A percentile compares a stretch with the other conserved stretches of the same genome.
These are phyloP conservation scores for Chaetogeoica ovagalla DNA, from an alignment of 2,888 invertebrate genomes.

Conservation along the genomic window DNA sequence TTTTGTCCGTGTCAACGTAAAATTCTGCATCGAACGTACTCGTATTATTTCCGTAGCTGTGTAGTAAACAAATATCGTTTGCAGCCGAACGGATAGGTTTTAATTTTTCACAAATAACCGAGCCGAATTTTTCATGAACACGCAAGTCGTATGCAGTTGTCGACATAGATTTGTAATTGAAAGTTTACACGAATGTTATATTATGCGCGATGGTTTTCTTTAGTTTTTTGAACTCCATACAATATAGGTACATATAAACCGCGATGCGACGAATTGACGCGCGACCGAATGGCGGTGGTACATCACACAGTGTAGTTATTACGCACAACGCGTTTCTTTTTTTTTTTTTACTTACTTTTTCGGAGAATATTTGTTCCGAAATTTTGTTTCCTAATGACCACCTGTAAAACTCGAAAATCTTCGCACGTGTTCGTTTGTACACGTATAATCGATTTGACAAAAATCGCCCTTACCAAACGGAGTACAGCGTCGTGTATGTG, in stretches of 20 bases:
- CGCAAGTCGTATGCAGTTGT: too few relatives aligned
- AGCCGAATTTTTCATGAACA: too few relatives aligned
- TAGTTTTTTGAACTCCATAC: neutral
- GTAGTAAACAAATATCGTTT: too few relatives aligned
- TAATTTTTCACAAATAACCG: too few relatives aligned
- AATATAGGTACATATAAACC: slow-evolving; percentile 18
- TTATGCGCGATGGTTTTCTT: neutral
- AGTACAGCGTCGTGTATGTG: neutral
- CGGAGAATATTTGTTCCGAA: slow-evolving; percentile 35
- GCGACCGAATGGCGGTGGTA: too few relatives aligned
- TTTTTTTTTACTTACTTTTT: neutral
- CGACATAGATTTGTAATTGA: neutral
- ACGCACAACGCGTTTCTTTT: neutral
- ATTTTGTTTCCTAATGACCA: slow-evolving; percentile 43
- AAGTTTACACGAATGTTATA: neutral
- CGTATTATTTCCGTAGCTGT: too few relatives aligned
- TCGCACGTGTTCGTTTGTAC: too few relatives aligned
- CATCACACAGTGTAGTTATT: too few relatives aligned
- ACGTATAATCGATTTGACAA: slow-evolving; percentile 24
- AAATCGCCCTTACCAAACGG: slow-evolving; percentile 3
- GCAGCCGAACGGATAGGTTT: too few relatives aligned
- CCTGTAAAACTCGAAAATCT: slow-evolving; percentile 14
- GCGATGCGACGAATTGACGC: too few relatives aligned
- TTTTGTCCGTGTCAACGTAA: too few relatives aligned
- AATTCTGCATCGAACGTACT: too few relatives aligned